Conservation (phyloP, 2,113 vertebrate genomes). For the human (Homo sapiens) region DNA sequence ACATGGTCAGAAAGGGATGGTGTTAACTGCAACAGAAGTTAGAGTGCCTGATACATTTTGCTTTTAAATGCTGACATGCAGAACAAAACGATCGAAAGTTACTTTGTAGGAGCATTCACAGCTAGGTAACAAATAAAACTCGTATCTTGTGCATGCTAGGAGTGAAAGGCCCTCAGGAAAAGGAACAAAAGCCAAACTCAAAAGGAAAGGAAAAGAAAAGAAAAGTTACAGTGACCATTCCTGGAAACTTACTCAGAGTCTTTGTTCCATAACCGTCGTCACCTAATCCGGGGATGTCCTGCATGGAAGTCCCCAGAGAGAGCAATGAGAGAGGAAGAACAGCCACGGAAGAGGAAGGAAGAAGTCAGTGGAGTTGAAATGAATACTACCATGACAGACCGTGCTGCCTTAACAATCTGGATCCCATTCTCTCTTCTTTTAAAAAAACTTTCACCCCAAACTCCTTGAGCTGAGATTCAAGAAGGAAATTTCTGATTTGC, state of each 20-base stretch:
- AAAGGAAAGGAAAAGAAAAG: constrained; percentile 81
- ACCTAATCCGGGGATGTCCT: constrained; percentile 99
- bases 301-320: constrained; percentile 93
- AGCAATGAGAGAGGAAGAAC: constrained; percentile 91
- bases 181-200: constrained; percentile 87
- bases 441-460: constrained; percentile 51
- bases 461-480: constrained; percentile 57
- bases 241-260: constrained; percentile 98
- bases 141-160: constrained; percentile 89
- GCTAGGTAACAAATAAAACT: constrained; percentile 88
- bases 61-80: constrained; percentile 88
- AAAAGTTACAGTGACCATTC: constrained; percentile 91
- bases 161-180: constrained; percentile 84
- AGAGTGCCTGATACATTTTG: constrained; percentile 80
- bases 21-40: constrained; percentile 80
- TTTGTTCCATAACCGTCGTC: constrained; percentile 99
- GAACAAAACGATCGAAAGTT: constrained; percentile 83
- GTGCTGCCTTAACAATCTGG: constrained; percentile 86
- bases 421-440: constrained; percentile 75
- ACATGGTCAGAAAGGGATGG: constrained; percentile 81
- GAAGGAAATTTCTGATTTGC: background rate
- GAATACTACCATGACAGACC: constrained; percentile 90
- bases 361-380: constrained; percentile 90
- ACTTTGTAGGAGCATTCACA: constrained; percentile 87
- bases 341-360: constrained; percentile 94